Evolutionary conservation across 2,888 invertebrate genomes (phyloP).

Genomic region (Gari tellinella): DNA sequence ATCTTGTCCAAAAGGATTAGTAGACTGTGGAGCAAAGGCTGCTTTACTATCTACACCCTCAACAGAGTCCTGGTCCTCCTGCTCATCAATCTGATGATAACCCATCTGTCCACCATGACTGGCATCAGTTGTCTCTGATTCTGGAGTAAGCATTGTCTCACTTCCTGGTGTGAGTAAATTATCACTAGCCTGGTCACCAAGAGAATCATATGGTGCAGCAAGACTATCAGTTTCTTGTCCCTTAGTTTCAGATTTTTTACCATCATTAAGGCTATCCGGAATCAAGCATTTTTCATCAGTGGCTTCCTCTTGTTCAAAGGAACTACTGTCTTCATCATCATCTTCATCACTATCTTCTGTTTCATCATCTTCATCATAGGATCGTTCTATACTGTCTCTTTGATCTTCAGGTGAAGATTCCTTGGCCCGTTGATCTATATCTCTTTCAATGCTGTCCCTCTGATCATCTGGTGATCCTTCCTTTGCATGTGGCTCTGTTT

Average conservation of each 20-base stretch:
- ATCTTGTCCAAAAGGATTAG: conserved; percentile 30
- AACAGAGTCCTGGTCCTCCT: conserved; percentile 53
- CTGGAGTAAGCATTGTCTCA: conserved; percentile 44
- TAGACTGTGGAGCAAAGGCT: conserved; percentile 12
- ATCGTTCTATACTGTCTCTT: conserved; percentile 46
- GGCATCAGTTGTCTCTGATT: conserved; percentile 51
- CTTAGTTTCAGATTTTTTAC: conserved; percentile 36
- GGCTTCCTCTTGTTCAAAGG: conserved; percentile 59
- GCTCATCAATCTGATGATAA: conserved; percentile 59
- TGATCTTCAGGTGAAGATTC: conserved; percentile 17
- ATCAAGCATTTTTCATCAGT: conserved; percentile 67
- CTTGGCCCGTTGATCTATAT: conserved; percentile 19
- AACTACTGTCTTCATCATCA: conserved; percentile 69
- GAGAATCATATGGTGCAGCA: conserved; percentile 38
- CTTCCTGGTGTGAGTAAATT: conserved; percentile 41
- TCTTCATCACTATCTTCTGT: conserved; percentile 56
- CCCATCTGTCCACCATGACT: conserved; percentile 57
- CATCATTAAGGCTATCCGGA: conserved; percentile 44
- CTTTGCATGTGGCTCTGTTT: conserved; percentile 31
- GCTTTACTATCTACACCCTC: conserved; percentile 53
- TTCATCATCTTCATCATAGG: conserved; percentile 53
- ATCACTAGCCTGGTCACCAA: conserved; percentile 50
- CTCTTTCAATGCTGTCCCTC: conserved; percentile 30
- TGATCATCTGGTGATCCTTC: conserved; percentile 17
- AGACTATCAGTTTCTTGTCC: conserved; percentile 40